Conservation (phyloP, 2,113 vertebrate genomes). For the Myrmecobius fasciatus region DNA sequence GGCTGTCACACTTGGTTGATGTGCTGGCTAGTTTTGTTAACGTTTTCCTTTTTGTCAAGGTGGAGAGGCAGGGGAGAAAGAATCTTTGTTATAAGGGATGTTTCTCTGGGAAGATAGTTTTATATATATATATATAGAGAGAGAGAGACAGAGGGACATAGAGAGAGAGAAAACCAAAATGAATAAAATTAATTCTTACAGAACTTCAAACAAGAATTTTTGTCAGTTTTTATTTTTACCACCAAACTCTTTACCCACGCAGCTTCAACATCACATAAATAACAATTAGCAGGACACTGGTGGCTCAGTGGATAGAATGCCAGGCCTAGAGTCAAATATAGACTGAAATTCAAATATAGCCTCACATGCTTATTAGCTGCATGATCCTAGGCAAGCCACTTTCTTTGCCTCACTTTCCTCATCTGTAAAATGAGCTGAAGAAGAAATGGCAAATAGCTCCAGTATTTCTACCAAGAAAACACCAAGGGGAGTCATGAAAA, state of each 20-base stretch:
- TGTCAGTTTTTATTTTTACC: neutral
- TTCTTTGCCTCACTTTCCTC: neutral
- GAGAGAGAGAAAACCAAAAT: neutral
- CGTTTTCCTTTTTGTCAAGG: neutral
- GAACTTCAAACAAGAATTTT: neutral
- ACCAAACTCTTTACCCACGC: neutral
- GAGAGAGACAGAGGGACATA: no score
- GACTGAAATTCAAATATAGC: neutral
- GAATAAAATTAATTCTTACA: neutral
- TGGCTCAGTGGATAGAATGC: neutral
- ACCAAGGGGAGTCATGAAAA: neutral
- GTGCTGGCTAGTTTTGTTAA: neutral
- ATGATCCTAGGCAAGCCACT: neutral
- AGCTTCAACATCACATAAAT: neutral
- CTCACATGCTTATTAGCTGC: neutral
- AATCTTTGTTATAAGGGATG: neutral
- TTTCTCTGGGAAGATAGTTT: neutral
- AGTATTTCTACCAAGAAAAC: neutral
- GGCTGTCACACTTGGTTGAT: neutral
- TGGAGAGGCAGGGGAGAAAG: neutral
- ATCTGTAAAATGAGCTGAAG: neutral
- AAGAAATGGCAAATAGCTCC: neutral
- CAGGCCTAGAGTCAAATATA: neutral
- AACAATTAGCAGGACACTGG: neutral
- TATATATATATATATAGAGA: no score